Percentiles rank a stretch among this genome's conserved stretches.
These are phyloP conservation scores for Pterois miles DNA, from an alignment of 2,797 vertebrate genomes.

Conservation along the genomic window DNA sequence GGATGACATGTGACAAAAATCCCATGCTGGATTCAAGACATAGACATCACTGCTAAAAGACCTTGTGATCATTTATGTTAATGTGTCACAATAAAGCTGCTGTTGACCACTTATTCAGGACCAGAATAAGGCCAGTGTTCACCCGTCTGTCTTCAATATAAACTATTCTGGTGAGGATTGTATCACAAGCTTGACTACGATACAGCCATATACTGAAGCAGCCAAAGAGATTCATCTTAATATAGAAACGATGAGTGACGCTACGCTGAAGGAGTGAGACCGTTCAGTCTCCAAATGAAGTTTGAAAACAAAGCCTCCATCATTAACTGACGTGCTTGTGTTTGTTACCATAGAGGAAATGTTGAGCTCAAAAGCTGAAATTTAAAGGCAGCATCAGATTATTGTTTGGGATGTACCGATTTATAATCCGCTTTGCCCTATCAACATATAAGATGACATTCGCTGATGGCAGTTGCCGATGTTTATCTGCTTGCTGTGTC, in stretches of 20 bases:
- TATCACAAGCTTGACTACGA: background rate
- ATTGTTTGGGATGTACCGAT: no score
- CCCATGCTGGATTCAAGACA: background rate
- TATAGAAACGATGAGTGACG: background rate
- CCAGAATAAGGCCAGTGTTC: background rate
- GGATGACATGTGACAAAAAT: background rate
- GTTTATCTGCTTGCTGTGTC: no score
- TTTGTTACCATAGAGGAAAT: background rate
- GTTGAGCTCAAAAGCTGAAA: background rate
- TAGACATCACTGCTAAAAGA: background rate
- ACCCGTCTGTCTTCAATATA: background rate
- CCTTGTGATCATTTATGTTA: background rate
- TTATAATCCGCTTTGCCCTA: no score
- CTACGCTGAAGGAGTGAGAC: background rate
- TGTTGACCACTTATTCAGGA: background rate
- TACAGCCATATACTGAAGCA: background rate
- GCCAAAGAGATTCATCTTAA: background rate
- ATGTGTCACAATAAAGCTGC: constrained; percentile 8
- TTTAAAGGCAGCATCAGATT: background rate
- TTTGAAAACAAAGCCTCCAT: background rate
- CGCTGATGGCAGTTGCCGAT: no score
- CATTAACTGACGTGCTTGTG: background rate
- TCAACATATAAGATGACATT: no score
- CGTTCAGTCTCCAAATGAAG: background rate
- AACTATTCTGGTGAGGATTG: background rate